phyloP scores from a whole-genome alignment of 2,888 invertebrate genomes.

The Epistrophe grossulariae region DNA sequence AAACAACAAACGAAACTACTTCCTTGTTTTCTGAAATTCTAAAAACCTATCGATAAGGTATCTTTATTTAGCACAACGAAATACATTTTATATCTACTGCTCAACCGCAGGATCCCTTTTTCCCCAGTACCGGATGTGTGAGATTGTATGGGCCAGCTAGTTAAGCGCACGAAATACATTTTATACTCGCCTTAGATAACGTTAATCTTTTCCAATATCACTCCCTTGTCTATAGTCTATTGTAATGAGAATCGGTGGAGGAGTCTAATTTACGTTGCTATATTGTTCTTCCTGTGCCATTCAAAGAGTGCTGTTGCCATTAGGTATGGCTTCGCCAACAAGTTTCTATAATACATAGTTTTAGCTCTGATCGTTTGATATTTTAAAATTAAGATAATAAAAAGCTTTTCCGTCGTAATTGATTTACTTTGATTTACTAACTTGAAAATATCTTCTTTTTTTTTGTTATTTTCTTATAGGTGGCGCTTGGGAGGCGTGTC shows the following conservation, averaged over 20 bases:
- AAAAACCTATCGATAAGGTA: slow-evolving; percentile 26
- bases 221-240: slow-evolving; percentile 21
- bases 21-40: slow-evolving; percentile 27
- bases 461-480: slow-evolving; percentile 79
- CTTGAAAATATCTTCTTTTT: slow-evolving; percentile 8
- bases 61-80: slow-evolving; percentile 14
- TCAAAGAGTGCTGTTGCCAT: not conserved
- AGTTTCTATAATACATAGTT: slow-evolving; percentile 33
- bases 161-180: not conserved
- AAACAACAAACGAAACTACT: slow-evolving; percentile 1
- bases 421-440: slow-evolving; percentile 38
- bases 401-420: slow-evolving; percentile 36
- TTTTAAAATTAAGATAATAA: slow-evolving; percentile 21
- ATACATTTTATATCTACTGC: not conserved
- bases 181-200: not conserved
- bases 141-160: not conserved
- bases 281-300: not conserved
- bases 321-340: slow-evolving; percentile 45
- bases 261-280: slow-evolving; percentile 49
- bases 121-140: not conserved
- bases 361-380: slow-evolving; percentile 28
- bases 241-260: slow-evolving; percentile 41
- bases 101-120: not conserved
- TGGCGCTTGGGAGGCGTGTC: slow-evolving; percentile 89
- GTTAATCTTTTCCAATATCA: slow-evolving; percentile 43